Conservation (phyloP, 2,888 invertebrate species). For the Phrixothrix hirtus region DNA sequence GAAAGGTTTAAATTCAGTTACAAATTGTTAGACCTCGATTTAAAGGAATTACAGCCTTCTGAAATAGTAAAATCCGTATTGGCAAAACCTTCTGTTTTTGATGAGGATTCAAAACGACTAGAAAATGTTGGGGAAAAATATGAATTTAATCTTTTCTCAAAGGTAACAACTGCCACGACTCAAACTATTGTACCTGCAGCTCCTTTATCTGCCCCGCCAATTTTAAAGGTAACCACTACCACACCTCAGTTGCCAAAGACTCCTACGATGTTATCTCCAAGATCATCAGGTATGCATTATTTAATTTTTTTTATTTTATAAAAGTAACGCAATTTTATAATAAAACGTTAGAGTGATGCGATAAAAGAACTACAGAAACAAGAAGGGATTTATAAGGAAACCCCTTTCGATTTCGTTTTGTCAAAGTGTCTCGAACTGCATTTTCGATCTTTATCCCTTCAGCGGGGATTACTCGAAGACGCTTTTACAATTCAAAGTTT, state of each 20-base stretch:
- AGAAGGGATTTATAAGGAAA: no score
- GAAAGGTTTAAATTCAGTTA: constrained; percentile 66
- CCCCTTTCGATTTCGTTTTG: no score
- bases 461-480: background rate
- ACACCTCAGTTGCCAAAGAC: constrained; percentile 46
- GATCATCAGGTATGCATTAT: constrained; percentile 45
- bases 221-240: constrained; percentile 40
- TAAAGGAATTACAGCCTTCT: constrained; percentile 83
- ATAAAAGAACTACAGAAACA: no score
- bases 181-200: constrained; percentile 17
- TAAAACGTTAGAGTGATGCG: no score
- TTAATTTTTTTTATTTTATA: background rate
- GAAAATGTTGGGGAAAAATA: constrained; percentile 86
- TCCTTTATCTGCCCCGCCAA: constrained; percentile 34
- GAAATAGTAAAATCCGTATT: constrained; percentile 91
- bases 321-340: no score
- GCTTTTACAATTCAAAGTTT: no score
- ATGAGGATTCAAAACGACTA: constrained; percentile 91
- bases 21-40: constrained; percentile 77
- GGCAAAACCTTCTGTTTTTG: constrained; percentile 92
- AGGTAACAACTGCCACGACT: constrained; percentile 34
- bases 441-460: no score
- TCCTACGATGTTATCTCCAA: constrained; percentile 50
- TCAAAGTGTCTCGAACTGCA: no score
- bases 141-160: constrained; percentile 58